Percentiles rank a stretch among this genome's conserved stretches.
Evolutionary conservation across 1,140 invertebrate genomes (phyloP).

Genomic region (Pteromalus puparum): DNA sequence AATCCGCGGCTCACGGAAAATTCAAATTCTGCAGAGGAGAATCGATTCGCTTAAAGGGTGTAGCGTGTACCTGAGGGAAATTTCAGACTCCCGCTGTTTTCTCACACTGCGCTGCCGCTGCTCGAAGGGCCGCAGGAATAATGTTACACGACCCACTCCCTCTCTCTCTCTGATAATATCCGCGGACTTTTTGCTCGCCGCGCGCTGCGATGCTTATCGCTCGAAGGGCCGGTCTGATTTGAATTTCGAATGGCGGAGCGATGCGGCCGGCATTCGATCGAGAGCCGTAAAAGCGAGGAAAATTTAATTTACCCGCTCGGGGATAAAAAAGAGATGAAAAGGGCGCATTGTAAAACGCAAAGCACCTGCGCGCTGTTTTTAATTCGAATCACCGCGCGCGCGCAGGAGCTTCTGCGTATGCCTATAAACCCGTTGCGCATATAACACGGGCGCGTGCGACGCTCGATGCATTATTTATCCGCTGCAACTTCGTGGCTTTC

Average conservation of each 20-base stretch:
- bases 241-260: not conserved
- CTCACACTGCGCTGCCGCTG: not conserved
- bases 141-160: no score
- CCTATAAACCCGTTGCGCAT: no score
- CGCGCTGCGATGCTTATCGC: not conserved
- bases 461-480: no score
- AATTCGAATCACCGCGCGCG: not conserved
- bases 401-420: no score
- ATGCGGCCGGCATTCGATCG: not conserved
- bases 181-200: not conserved
- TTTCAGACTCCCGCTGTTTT: not conserved
- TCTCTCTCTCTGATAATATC: not conserved
- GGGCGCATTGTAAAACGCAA: no score
- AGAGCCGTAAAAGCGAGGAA: not conserved
- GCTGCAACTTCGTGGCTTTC: no score
- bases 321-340: no score
- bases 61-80: not conserved
- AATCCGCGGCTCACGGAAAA: not conserved
- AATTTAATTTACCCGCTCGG: not conserved
- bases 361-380: not conserved
- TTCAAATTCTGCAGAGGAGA: not conserved
- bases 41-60: not conserved
- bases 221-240: not conserved
- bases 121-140: no score
- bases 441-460: no score